A percentile compares a stretch with the other conserved stretches of the same genome.
phyloP scores from a whole-genome alignment of 2,797 vertebrate species.

The Hydrophis major region DNA sequence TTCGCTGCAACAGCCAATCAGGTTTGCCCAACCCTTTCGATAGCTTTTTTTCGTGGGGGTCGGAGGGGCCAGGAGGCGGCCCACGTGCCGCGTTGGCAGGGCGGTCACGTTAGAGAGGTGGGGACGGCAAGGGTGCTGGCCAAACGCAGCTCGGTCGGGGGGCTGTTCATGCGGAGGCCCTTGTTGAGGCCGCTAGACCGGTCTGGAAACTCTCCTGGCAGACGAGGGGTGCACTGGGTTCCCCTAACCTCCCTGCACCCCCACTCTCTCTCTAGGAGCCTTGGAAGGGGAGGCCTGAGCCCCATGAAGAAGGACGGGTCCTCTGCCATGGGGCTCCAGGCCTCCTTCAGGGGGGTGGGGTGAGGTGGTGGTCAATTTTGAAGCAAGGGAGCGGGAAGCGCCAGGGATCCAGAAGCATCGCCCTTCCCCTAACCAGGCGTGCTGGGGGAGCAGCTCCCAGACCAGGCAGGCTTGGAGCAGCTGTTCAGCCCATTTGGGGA shows the following conservation, averaged over 20 bases:
- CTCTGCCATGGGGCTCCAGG: conserved; percentile 19
- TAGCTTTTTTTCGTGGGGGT: conserved; percentile 77
- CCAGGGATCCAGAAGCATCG: conserved; percentile 27
- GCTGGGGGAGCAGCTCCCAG: neutral
- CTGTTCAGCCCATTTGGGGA: neutral
- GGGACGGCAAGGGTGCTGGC: neutral
- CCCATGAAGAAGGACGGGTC: conserved; percentile 28
- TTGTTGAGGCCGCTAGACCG: neutral
- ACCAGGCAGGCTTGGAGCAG: neutral
- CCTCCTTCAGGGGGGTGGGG: fast-evolving
- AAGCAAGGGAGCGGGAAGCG: neutral
- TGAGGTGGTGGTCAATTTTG: neutral
- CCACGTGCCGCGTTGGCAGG: conserved; percentile 18
- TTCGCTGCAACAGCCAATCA: conserved; percentile 96
- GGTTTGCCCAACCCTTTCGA: conserved; percentile 90
- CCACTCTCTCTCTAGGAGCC: neutral
- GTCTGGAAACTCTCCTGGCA: neutral
- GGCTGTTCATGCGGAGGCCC: neutral
- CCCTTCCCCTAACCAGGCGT: neutral
- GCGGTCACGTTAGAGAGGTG: too few species aligned
- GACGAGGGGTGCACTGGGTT: neutral
- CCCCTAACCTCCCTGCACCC: neutral
- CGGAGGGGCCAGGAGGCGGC: conserved; percentile 64
- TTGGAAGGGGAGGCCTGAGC: neutral
- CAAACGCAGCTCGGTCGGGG: neutral